Evolutionary conservation across 1,140 invertebrate genomes (phyloP).

Genomic region (Caenorhabditis inopinata): DNA sequence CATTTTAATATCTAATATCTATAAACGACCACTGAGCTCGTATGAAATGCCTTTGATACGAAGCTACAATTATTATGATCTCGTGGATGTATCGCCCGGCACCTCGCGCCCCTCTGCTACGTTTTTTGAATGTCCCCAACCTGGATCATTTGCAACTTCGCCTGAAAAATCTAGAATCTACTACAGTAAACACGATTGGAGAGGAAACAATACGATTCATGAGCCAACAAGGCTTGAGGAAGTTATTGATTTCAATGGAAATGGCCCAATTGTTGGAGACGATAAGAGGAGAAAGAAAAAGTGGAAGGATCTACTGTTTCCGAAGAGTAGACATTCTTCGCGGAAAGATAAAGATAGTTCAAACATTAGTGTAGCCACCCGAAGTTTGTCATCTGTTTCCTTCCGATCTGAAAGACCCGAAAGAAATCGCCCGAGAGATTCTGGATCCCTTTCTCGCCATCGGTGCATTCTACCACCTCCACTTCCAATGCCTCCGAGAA

Average conservation of each 20-base stretch:
- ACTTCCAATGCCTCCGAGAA: background rate
- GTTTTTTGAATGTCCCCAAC: background rate
- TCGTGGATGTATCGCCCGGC: background rate
- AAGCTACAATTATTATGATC: background rate
- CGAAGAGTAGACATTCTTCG: background rate
- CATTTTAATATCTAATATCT: too few species aligned
- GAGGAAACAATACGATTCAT: constrained; percentile 16
- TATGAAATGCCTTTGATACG: background rate
- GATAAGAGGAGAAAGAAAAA: constrained; percentile 20
- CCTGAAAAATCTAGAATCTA: background rate
- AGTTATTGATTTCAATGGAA: background rate
- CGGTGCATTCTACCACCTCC: background rate
- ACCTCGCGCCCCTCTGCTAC: background rate
- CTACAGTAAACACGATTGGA: background rate
- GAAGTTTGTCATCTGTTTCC: constrained; percentile 15
- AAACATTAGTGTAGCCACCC: background rate
- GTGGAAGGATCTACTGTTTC: constrained; percentile 4
- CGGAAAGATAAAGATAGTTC: constrained; percentile 24
- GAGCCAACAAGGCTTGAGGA: constrained; percentile 20
- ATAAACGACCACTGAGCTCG: too few species aligned
- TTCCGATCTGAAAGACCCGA: background rate
- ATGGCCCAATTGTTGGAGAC: background rate
- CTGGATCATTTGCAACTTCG: background rate
- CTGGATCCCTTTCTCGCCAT: background rate
- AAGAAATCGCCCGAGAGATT: background rate